A percentile compares a stretch with the other conserved stretches of the same genome.
Evolutionary conservation across 2,888 invertebrate species (phyloP).

Genomic region (Sympetrum striolatum): DNA sequence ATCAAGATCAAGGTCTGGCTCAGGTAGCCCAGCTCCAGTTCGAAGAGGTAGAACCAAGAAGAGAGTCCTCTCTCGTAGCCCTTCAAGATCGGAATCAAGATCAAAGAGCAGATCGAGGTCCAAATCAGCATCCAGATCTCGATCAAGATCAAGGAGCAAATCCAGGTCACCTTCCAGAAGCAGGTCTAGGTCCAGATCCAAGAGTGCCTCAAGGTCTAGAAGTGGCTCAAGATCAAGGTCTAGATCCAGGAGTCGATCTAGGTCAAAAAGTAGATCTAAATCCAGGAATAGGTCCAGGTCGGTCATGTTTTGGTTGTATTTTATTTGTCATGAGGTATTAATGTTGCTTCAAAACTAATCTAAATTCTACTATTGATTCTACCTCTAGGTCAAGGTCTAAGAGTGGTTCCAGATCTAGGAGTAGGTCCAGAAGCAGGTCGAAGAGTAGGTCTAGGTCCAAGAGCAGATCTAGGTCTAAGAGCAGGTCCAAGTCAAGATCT

Average conservation of each 20-base stretch:
- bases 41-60: constrained; percentile 54
- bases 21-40: constrained; percentile 47
- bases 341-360: constrained; percentile 47
- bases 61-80: constrained; percentile 56
- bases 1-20: constrained; percentile 57
- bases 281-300: constrained; percentile 54
- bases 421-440: constrained; percentile 55
- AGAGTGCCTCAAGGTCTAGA: constrained; percentile 59
- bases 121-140: constrained; percentile 56
- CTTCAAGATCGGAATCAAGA: constrained; percentile 57
- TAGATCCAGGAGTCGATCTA: constrained; percentile 53
- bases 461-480: constrained; percentile 52
- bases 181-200: constrained; percentile 56
- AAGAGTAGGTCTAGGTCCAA: constrained; percentile 53
- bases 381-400: constrained; percentile 53
- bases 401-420: constrained; percentile 54
- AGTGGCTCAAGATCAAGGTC: constrained; percentile 52
- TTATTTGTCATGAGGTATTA: constrained; percentile 41
- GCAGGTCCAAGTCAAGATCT: constrained; percentile 55
- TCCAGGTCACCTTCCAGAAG: constrained; percentile 56
- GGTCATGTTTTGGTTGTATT: constrained; percentile 51
- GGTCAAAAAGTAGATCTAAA: constrained; percentile 55
- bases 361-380: constrained; percentile 55
- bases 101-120: constrained; percentile 55
- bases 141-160: constrained; percentile 14